Evolutionary conservation across 2,888 invertebrate species (phyloP).

Genomic region (Dynastes grantii): DNA sequence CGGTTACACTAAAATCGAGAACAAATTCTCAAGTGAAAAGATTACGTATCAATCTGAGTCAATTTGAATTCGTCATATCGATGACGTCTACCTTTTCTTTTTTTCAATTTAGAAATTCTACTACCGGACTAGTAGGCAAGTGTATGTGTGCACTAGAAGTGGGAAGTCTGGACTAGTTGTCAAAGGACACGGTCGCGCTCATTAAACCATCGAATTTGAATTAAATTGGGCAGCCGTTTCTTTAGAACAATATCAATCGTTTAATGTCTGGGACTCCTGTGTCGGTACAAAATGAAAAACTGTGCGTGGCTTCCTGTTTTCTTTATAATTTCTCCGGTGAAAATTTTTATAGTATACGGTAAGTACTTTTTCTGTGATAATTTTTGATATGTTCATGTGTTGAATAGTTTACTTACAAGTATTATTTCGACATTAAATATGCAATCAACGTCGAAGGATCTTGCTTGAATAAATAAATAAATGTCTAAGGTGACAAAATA

Average conservation of each 20-base stretch:
- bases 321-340: background rate
- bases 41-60: conserved; percentile 10
- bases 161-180: conserved; percentile 33
- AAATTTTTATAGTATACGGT: conserved; percentile 19
- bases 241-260: background rate
- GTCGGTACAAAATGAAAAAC: conserved; percentile 10
- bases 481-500: background rate
- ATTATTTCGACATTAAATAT: background rate
- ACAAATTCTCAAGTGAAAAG: background rate
- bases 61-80: background rate
- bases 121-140: background rate
- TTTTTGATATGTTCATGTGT: background rate
- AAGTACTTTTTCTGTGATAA: background rate
- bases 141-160: conserved; percentile 10
- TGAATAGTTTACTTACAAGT: background rate
- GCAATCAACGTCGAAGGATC: background rate
- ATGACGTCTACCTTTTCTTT: background rate
- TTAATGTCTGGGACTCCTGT: background rate
- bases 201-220: conserved; percentile 22
- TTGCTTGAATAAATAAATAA: background rate
- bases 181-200: conserved; percentile 34
- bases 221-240: conserved; percentile 17
- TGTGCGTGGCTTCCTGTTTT: conserved; percentile 6
- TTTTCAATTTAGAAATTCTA: conserved; percentile 2
- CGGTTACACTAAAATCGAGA: too few species aligned